These are phyloP conservation scores for Aphis gossypii DNA, from an alignment of 1,140 invertebrate species.

Conservation along the genomic window DNA sequence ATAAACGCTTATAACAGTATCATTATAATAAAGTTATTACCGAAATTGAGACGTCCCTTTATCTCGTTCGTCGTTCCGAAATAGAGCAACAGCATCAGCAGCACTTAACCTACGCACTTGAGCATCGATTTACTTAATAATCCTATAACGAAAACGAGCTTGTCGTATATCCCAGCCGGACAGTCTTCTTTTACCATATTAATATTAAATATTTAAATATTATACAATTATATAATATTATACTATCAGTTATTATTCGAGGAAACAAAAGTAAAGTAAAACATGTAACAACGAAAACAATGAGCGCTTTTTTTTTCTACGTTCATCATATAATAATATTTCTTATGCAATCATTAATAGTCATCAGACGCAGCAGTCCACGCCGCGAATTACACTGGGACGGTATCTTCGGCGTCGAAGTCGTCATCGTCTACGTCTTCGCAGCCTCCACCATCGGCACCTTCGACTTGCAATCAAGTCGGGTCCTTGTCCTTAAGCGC, in stretches of 20 bases:
- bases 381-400: neutral
- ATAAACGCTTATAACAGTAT: neutral
- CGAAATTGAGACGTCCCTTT: neutral
- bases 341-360: neutral
- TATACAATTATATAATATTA: neutral
- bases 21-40: neutral
- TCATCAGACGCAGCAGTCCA: neutral
- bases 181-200: conserved; percentile 8
- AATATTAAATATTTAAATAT: neutral
- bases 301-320: conserved; percentile 34
- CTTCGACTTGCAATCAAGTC: conserved; percentile 59
- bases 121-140: conserved; percentile 35
- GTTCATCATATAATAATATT: neutral
- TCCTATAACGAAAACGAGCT: neutral
- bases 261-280: neutral
- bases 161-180: neutral
- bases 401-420: neutral
- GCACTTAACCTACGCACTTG: conserved; percentile 33
- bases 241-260: neutral
- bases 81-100: neutral
- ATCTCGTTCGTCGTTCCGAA: neutral
- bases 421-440: neutral
- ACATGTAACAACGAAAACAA: conserved; percentile 2
- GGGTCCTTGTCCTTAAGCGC: conserved; percentile 61
- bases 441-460: too few relatives aligned